These are phyloP conservation scores for Cephalopterus ornatus DNA, from an alignment of 2,113 vertebrate genomes.

Conservation along the genomic window DNA sequence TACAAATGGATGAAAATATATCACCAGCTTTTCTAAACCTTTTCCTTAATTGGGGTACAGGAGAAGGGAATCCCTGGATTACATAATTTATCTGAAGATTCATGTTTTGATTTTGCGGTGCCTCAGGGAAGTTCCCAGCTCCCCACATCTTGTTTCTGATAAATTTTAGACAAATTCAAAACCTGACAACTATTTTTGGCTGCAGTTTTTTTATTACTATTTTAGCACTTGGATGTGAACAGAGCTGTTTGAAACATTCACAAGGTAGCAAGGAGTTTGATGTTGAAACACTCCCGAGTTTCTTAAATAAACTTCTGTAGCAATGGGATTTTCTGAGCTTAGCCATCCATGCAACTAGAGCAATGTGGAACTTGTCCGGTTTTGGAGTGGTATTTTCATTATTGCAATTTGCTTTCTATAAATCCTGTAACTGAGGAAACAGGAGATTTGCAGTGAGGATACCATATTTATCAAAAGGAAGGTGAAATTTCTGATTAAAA, in stretches of 20 bases:
- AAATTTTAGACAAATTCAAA: neutral
- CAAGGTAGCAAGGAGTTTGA: neutral
- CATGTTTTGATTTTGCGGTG: neutral
- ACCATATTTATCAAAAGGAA: neutral
- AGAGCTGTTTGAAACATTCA: neutral
- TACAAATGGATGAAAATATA: neutral
- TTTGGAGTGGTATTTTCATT: neutral
- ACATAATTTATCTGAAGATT: neutral
- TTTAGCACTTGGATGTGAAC: neutral
- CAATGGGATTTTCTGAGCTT: neutral
- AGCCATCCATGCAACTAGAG: rapidly evolving
- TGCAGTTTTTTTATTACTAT: neutral
- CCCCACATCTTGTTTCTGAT: neutral
- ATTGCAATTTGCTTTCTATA: neutral
- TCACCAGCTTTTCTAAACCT: neutral
- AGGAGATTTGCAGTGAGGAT: neutral
- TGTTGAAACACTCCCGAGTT: neutral
- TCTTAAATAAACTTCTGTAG: neutral
- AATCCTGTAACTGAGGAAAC: neutral
- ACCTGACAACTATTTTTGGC: neutral
- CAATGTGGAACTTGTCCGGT: neutral
- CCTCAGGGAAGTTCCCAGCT: neutral
- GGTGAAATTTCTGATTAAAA: neutral
- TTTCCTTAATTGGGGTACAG: neutral
- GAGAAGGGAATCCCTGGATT: neutral